Conservation (phyloP, 2,888 invertebrate genomes). For the Elmis aenea region DNA sequence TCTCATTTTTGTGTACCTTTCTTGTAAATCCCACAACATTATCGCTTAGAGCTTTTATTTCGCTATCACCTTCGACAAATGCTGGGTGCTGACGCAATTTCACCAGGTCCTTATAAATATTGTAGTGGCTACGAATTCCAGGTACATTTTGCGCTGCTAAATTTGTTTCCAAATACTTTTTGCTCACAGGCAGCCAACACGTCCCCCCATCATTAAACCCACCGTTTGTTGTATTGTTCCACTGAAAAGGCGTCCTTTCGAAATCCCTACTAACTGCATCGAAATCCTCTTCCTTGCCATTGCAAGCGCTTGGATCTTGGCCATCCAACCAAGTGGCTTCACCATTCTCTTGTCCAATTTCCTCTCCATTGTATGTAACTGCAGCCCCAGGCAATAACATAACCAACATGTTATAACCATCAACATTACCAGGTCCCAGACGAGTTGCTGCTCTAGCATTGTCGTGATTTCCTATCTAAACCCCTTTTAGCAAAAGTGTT, state of each 20-base stretch:
- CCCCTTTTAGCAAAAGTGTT: neutral
- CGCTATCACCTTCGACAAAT: constrained; percentile 52
- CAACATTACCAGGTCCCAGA: constrained; percentile 63
- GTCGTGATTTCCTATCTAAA: constrained; percentile 73
- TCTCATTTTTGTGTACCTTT: constrained; percentile 5
- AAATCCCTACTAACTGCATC: constrained; percentile 62
- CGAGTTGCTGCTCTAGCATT: constrained; percentile 64
- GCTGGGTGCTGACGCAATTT: constrained; percentile 49
- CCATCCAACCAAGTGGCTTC: constrained; percentile 49
- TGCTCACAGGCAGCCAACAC: constrained; percentile 68
- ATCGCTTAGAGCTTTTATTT: constrained; percentile 47
- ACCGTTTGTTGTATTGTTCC: constrained; percentile 59
- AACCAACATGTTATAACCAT: constrained; percentile 77
- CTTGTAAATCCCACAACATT: constrained; percentile 11
- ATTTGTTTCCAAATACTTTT: constrained; percentile 56
- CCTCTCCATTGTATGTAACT: constrained; percentile 84
- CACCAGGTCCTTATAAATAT: constrained; percentile 56
- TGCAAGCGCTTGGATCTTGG: constrained; percentile 55
- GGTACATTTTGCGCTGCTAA: constrained; percentile 49
- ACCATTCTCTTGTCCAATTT: constrained; percentile 66
- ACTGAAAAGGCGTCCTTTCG: constrained; percentile 76
- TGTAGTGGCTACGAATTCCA: constrained; percentile 54
- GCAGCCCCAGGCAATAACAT: constrained; percentile 81
- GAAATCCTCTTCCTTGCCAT: constrained; percentile 56
- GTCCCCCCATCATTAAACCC: constrained; percentile 48